Evolutionary conservation across 2,113 vertebrate species (phyloP), one percentile per base, ranked within the genome.

Genomic region (Calypte anna): DNA sequence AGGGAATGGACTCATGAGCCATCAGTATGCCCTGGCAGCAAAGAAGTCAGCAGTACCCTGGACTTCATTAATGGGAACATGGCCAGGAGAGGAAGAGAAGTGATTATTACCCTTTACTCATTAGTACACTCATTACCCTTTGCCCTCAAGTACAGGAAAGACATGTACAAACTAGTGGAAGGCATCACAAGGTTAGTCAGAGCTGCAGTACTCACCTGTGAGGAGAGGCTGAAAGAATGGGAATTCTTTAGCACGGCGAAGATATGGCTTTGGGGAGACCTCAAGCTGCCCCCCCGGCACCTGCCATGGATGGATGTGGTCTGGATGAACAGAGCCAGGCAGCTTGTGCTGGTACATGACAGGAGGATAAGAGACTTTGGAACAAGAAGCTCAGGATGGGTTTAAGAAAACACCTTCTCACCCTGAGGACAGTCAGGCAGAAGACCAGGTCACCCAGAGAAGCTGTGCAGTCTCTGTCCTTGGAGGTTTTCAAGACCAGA

Each of bases 291-390:
- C 44, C 23, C 10, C 16, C 14, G n/a, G 54, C 54, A 46, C 9
- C 4, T 33, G 10, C 25, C 0, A 0, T 11, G 44, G 3, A 4
- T 28, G 53, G 53, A 30, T 15, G 8, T 54, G 15, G 53, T 16
- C 14, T 30, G 51, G 27, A 54, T 54, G 25, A 54, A 54, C 25
- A n/a, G 44, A 64, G 14, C 15, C 51, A 28, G 62, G 18, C 36
- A 86, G 9, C 50, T 64, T 9, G 4, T 25, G 28, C 24, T 46
- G n/a, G n/a, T 38, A 27, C 6, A 2, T 27, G 30, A 30, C 1
- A 0, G 66, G 21, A 63, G 36, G 31, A 44, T 57, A 31, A 40
- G 43, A 44, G 36, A 24, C 7, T 30, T 53, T 6, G 22, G 24
- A 87, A 46, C 0, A 3, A 57, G 66, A 31, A 3, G 7, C 50